phyloP scores from a whole-genome alignment of 2,888 invertebrate genomes.

The Yponomeuta evonymella region DNA sequence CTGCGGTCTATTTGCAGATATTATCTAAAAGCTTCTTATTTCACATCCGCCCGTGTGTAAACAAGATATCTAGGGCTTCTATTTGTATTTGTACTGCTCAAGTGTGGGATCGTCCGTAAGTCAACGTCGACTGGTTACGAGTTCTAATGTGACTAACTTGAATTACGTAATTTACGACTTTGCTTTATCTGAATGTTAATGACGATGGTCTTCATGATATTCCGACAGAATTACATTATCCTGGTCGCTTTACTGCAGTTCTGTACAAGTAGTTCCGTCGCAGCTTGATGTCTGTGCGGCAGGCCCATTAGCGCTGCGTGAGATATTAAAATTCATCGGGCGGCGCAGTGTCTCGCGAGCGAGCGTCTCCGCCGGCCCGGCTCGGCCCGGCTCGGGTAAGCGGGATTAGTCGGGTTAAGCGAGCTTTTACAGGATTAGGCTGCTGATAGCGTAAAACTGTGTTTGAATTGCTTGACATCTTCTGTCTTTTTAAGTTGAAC shows the following conservation, averaged over 20 bases:
- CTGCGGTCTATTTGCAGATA: no score
- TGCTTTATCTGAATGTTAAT: no score
- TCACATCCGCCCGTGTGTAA: no score
- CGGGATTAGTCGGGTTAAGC: constrained; percentile 24
- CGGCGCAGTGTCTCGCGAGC: constrained; percentile 16
- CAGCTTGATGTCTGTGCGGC: constrained; percentile 25
- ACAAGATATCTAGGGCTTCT: no score
- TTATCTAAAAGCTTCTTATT: no score
- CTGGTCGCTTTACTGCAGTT: background rate
- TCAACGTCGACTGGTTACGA: no score
- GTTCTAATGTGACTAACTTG: no score
- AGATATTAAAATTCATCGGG: constrained; percentile 35
- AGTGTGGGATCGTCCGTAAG: no score
- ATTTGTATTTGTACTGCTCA: no score
- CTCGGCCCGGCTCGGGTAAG: constrained; percentile 11
- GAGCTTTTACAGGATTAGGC: background rate
- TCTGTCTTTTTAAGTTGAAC: background rate
- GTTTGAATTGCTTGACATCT: background rate
- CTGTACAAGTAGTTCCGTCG: constrained; percentile 13
- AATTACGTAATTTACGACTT: no score
- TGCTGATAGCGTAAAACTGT: background rate
- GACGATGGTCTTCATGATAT: no score
- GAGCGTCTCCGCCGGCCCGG: background rate
- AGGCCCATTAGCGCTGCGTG: constrained; percentile 43
- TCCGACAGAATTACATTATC: no score